Evolutionary conservation across 1,140 invertebrate genomes (phyloP).

Genomic region (Orius laevigatus): DNA sequence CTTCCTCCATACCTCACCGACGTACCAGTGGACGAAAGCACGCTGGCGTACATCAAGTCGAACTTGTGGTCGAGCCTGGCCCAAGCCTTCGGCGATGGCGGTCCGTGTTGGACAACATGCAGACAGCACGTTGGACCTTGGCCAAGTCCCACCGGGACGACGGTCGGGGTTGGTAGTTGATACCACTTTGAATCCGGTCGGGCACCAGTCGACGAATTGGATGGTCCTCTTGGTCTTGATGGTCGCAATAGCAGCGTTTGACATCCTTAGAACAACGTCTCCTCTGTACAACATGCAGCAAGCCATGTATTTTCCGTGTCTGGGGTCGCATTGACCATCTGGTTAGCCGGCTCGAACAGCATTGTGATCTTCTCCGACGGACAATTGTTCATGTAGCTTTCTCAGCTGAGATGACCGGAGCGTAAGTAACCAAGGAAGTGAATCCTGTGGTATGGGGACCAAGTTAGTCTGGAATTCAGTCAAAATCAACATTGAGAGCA

Average conservation of each 20-base stretch:
- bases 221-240: slow-evolving; percentile 49
- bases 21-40: slow-evolving; percentile 24
- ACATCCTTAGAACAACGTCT: slow-evolving; percentile 49
- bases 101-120: slow-evolving; percentile 79
- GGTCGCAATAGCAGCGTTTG: slow-evolving; percentile 53
- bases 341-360: slow-evolving; percentile 48
- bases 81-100: slow-evolving; percentile 69
- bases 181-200: slow-evolving; percentile 46
- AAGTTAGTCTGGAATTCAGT: slow-evolving; percentile 84
- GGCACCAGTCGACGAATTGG: slow-evolving; percentile 46
- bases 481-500: slow-evolving; percentile 73
- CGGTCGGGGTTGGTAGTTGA: slow-evolving; percentile 74
- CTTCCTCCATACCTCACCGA: slow-evolving; percentile 47
- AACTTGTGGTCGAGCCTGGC: slow-evolving; percentile 49
- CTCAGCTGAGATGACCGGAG: slow-evolving; percentile 69
- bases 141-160: slow-evolving; percentile 66
- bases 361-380: slow-evolving; percentile 57
- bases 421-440: slow-evolving; percentile 63
- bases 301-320: slow-evolving; percentile 32
- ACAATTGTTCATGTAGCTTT: slow-evolving; percentile 66
- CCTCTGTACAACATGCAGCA: slow-evolving; percentile 42
- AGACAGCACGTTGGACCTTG: slow-evolving; percentile 68
- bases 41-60: slow-evolving; percentile 44
- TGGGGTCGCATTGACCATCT: slow-evolving; percentile 71
- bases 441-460: slow-evolving; percentile 70